A percentile compares a stretch with the other conserved stretches of the same genome.
phyloP scores from a whole-genome alignment of 2,797 vertebrate species.

The Vespertilio murinus region DNA sequence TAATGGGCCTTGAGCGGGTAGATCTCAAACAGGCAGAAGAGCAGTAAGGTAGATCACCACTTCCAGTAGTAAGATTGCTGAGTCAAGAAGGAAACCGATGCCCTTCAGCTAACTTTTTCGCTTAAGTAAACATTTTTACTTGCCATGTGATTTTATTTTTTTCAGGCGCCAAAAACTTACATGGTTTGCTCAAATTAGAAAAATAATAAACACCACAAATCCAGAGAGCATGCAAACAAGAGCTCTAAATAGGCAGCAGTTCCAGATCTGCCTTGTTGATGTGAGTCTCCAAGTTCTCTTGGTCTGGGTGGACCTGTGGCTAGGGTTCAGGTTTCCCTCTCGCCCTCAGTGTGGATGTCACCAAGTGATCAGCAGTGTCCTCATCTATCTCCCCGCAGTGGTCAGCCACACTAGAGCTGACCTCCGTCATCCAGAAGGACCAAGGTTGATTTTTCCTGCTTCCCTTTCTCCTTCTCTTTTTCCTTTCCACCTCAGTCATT shows the following conservation, averaged over 20 bases:
- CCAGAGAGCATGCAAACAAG: not conserved
- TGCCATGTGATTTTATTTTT: constrained; percentile 43
- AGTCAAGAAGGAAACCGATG: not conserved
- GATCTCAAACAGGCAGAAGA: not conserved
- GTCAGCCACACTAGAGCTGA: not conserved
- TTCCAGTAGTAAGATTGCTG: not conserved
- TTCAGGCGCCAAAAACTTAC: constrained; percentile 5
- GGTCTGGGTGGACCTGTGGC: not conserved
- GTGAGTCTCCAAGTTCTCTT: not conserved
- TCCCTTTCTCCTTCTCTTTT: not conserved
- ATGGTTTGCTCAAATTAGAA: constrained; percentile 46
- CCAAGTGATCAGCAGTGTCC: not conserved
- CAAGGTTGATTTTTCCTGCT: not conserved
- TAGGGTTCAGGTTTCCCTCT: not conserved
- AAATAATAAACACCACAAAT: constrained; percentile 45
- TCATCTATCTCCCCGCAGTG: not conserved
- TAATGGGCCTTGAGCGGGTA: too few relatives aligned
- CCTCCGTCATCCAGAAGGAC: not conserved
- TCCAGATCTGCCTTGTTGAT: not conserved
- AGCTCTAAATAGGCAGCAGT: not conserved
- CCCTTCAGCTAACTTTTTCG: not conserved
- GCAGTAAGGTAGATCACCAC: not conserved
- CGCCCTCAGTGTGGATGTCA: rapidly evolving
- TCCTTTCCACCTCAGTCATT: constrained; percentile 65
- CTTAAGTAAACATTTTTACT: constrained; percentile 45